These are phyloP conservation scores for Drosophila atripex DNA, from an alignment of 2,888 invertebrate genomes.

Conservation along the genomic window DNA sequence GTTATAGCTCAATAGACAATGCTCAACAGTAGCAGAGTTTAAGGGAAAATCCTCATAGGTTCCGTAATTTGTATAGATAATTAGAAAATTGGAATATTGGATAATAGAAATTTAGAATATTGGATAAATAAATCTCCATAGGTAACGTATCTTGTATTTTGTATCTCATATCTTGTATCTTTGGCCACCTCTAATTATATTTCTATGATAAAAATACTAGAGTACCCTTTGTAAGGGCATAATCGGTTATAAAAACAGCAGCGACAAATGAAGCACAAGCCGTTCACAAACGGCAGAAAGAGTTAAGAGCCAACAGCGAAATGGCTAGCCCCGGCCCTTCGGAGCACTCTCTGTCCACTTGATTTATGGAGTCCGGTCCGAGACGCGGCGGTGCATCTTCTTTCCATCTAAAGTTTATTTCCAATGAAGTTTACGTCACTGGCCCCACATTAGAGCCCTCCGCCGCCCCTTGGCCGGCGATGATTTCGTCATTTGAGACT, in stretches of 20 bases:
- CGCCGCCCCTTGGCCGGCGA: conserved; percentile 1
- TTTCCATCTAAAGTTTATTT: conserved; percentile 13
- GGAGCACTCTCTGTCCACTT: conserved; percentile 19
- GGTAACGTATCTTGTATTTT: too few species aligned
- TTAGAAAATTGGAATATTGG: too few species aligned
- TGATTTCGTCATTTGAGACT: conserved; percentile 39
- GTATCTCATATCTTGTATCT: background rate
- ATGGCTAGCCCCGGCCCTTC: conserved; percentile 23
- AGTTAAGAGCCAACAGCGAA: conserved; percentile 29
- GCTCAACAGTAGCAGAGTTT: too few species aligned
- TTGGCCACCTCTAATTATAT: background rate
- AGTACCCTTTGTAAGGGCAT: conserved; percentile 6
- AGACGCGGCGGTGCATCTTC: conserved; percentile 24
- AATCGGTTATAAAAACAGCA: conserved; percentile 21
- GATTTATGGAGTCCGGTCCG: conserved; percentile 27
- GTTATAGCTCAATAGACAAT: too few species aligned
- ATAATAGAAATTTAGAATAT: too few species aligned
- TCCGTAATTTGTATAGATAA: too few species aligned
- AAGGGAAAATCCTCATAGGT: too few species aligned
- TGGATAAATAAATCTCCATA: too few species aligned
- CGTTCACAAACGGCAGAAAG: conserved; percentile 35
- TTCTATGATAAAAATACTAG: background rate
- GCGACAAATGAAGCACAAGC: conserved; percentile 35
- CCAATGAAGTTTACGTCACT: conserved; percentile 33
- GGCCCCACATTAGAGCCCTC: conserved; percentile 25